Conservation (phyloP, 2,113 vertebrate genomes). For the Vombatus ursinus region DNA sequence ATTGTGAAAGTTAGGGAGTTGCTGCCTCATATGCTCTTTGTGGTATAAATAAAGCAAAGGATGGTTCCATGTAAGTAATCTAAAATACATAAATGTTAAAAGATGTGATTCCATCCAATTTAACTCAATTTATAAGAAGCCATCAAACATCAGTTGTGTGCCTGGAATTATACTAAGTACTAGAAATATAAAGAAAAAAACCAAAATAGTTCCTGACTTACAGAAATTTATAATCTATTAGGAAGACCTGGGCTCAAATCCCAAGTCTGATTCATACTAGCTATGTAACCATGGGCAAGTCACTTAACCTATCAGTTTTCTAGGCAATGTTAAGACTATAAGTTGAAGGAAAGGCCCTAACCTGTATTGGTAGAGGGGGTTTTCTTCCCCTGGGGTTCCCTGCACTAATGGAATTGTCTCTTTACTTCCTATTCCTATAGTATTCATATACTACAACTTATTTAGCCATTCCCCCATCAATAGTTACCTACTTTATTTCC, state of each 20-base stretch:
- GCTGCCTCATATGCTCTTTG: background rate
- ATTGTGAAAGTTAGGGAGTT: background rate
- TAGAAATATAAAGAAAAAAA: background rate
- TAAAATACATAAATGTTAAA: background rate
- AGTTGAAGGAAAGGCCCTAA: background rate
- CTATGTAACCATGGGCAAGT: background rate
- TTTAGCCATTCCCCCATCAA: background rate
- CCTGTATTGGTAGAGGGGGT: background rate
- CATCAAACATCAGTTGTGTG: background rate
- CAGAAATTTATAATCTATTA: background rate
- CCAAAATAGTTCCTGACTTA: background rate
- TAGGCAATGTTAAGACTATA: background rate
- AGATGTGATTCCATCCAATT: background rate
- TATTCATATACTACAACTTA: background rate
- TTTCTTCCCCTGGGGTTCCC: background rate
- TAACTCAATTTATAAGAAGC: background rate
- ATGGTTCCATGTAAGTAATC: background rate
- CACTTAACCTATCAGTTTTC: background rate
- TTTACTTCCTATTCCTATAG: background rate
- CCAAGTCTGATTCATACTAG: background rate
- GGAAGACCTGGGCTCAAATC: background rate
- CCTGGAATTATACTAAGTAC: background rate
- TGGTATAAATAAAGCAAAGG: background rate
- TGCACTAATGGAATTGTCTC: background rate
- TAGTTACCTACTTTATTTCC: background rate